Evolutionary conservation across 2,113 vertebrate genomes (phyloP).

Genomic region (Junco hyemalis): DNA sequence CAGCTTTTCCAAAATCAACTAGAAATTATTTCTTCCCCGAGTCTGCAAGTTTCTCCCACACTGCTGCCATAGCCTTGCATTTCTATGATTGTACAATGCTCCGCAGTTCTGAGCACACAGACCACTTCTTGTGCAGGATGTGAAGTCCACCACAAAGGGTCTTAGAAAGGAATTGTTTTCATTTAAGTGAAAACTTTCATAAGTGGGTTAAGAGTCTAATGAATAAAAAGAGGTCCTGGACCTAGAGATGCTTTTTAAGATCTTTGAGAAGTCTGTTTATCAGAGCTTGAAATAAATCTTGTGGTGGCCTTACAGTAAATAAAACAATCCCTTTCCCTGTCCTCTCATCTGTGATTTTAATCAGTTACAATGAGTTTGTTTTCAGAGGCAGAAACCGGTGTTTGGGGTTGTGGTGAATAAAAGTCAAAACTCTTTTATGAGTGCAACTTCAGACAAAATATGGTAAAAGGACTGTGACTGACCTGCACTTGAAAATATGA

Average conservation of each 20-base stretch:
- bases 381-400: slow-evolving; percentile 43
- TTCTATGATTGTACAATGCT: background rate
- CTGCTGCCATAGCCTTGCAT: background rate
- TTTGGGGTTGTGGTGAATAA: background rate
- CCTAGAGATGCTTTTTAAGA: slow-evolving; percentile 25
- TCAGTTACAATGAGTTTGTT: slow-evolving; percentile 45
- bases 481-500: background rate
- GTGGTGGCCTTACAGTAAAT: slow-evolving; percentile 49
- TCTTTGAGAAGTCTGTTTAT: slow-evolving; percentile 43
- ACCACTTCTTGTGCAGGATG: background rate
- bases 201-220: slow-evolving; percentile 39
- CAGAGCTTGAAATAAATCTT: slow-evolving; percentile 55
- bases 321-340: slow-evolving; percentile 32
- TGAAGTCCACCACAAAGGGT: background rate
- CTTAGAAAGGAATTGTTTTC: slow-evolving; percentile 34
- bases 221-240: slow-evolving; percentile 54
- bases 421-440: slow-evolving; percentile 5
- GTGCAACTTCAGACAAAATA: background rate
- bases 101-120: background rate
- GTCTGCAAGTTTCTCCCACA: background rate
- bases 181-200: slow-evolving; percentile 55
- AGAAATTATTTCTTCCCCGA: background rate
- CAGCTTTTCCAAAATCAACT: background rate
- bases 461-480: background rate
- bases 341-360: slow-evolving; percentile 61